A percentile compares a stretch with the other conserved stretches of the same genome.
Conservation (phyloP, 2,888 invertebrate species). For the Cephus pulcher region DNA sequence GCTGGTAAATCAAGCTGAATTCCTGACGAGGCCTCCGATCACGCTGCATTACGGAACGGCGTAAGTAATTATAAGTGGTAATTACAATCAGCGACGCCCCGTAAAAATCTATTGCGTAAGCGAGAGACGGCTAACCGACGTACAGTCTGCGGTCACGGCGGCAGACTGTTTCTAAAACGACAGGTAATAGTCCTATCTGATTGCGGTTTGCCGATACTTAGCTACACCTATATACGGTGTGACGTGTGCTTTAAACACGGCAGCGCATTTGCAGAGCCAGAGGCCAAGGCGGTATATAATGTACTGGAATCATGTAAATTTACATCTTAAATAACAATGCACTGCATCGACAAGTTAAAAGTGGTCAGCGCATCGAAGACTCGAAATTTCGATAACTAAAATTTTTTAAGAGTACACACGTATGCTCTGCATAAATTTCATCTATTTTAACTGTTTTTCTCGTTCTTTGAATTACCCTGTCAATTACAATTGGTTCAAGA, state of each 20-base stretch:
- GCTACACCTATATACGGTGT: slow-evolving; percentile 32
- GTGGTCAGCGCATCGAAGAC: not conserved
- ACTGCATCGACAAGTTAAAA: not conserved
- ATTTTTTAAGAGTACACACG: not conserved
- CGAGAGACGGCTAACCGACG: slow-evolving; percentile 20
- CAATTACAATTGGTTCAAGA: not conserved
- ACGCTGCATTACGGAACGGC: slow-evolving; percentile 28
- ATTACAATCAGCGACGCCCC: slow-evolving; percentile 47
- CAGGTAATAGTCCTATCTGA: slow-evolving; percentile 41
- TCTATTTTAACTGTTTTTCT: not conserved
- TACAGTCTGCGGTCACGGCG: slow-evolving; percentile 3
- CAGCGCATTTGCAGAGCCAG: slow-evolving; percentile 25
- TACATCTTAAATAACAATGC: slow-evolving; percentile 34
- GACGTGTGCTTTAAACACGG: slow-evolving; percentile 28
- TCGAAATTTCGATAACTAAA: not conserved
- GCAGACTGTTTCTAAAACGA: slow-evolving; percentile 37
- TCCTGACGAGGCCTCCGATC: slow-evolving; percentile 17
- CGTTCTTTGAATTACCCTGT: not conserved
- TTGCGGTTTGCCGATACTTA: slow-evolving; percentile 30
- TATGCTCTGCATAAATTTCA: not conserved
- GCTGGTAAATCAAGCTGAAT: slow-evolving; percentile 21
- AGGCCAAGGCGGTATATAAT: slow-evolving; percentile 42
- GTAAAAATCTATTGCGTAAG: slow-evolving; percentile 41
- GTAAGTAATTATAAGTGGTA: slow-evolving; percentile 39
- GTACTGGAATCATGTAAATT: slow-evolving; percentile 28